Base-by-base conservation (phyloP, 1,140 invertebrate species). In the Lucilia sericata region DNA sequence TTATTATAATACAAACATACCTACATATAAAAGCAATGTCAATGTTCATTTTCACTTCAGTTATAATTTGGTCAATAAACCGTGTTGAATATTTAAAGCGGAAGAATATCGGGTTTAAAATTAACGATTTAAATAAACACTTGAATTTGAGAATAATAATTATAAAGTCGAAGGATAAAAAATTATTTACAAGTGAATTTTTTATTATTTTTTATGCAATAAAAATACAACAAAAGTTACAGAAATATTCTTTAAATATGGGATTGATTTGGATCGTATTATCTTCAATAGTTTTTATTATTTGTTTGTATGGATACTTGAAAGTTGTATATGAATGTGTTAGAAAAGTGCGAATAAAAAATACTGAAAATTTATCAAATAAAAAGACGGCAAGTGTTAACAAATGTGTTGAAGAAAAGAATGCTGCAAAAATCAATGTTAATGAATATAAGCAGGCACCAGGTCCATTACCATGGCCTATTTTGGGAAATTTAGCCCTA, bases 401-500 rank as follows among this genome's bases (percentile, higher is more conserved):
- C 36, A n/a, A 55, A n/a, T 55, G 49, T 51, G 75, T 21, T 9
- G 51, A 36, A 13, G 75, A 70, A 19, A 34, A 36, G 5, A 55
- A 83, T 19, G 10, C 1, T 47, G 13, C 51, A 12, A 14, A 12
- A 17, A 12, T 12, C 8, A 4, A 55, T 17, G 17, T 55, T 14
- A 30, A 14, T 42, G 19, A 81, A 19, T 86, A 86, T 47, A 21
- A 14, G 13, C 89, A 87, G 85, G 92, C 94, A 0, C 93, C 93
- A 13, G 94, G 94, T 1, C 95, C 95, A 0, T 89, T 88, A n/a
- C 92, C 94, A 4, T 93, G 94, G 91, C 96, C 96, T 0, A 84
- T 96, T 13, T 91, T 96, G 60, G 96, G 96, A 7, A 95, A 94
- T 88, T 91, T 96, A 78, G 94, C 95, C 88, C 91, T 94, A 42